A percentile compares a stretch with the other conserved stretches of the same genome.
These are phyloP conservation scores for Acanthosepion esculentum DNA, from an alignment of 2,888 invertebrate species.

Conservation along the genomic window DNA sequence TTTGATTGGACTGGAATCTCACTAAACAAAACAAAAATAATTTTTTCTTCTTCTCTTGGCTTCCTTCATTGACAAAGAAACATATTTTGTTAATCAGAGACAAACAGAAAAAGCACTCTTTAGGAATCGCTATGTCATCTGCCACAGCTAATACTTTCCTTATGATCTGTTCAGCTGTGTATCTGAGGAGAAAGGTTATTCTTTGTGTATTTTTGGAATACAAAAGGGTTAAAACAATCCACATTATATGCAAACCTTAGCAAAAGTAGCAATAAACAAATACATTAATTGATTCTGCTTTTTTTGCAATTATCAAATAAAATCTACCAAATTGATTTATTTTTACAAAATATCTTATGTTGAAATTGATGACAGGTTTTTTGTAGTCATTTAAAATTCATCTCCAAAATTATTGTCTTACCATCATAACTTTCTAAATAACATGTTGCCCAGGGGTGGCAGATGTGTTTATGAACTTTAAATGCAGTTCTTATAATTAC, in stretches of 20 bases:
- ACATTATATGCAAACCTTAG: background rate
- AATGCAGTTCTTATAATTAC: too few relatives aligned
- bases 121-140: background rate
- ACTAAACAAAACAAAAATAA: slow-evolving; percentile 11
- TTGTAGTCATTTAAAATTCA: too few relatives aligned
- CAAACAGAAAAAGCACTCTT: background rate
- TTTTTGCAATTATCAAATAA: background rate
- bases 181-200: background rate
- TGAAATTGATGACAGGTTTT: too few relatives aligned
- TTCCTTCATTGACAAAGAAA: slow-evolving; percentile 11
- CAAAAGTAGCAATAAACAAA: background rate
- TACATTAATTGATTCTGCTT: background rate
- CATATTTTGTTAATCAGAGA: background rate
- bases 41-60: background rate
- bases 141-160: background rate
- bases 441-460: too few relatives aligned
- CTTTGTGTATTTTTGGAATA: background rate
- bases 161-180: background rate
- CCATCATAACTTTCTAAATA: too few relatives aligned
- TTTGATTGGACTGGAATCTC: slow-evolving; percentile 33
- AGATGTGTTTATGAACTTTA: too few relatives aligned
- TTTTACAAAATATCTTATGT: too few relatives aligned
- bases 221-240: background rate
- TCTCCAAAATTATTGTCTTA: too few relatives aligned
- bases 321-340: background rate